Conservation (phyloP, 2,888 invertebrate genomes). For the Masnerella sp. region DNA sequence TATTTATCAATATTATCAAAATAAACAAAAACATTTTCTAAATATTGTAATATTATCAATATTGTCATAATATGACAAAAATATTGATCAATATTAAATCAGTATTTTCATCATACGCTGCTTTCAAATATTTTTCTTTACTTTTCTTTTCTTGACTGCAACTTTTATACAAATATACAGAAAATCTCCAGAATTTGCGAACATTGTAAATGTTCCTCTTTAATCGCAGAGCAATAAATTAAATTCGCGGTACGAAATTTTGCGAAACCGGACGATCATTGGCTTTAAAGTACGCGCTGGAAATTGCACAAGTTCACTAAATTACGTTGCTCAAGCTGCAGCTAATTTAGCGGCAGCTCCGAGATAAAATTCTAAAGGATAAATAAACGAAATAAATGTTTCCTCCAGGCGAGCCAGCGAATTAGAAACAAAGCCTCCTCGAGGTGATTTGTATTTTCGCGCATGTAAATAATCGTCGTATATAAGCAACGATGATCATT, state of each 20-base stretch:
- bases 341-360: constrained; percentile 1
- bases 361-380: constrained; percentile 14
- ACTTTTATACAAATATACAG: no score
- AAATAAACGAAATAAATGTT: constrained; percentile 23
- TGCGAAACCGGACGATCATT: constrained; percentile 1
- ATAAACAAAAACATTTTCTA: no score
- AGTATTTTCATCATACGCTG: no score
- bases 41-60: no score
- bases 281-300: constrained; percentile 1
- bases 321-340: constrained; percentile 15
- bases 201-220: no score
- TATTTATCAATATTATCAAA: no score
- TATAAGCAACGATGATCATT: no score
- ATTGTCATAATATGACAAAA: no score
- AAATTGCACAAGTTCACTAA: constrained; percentile 10
- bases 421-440: not conserved
- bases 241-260: not conserved
- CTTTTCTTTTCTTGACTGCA: no score
- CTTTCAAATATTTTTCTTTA: no score
- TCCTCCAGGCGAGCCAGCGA: not conserved
- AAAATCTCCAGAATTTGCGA: no score
- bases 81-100: no score
- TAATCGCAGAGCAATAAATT: not conserved
- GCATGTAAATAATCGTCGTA: not conserved
- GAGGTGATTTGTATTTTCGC: not conserved